Base-by-base conservation (phyloP, 2,888 invertebrate species). In the Galeopsomyia nigrocyanea region DNA sequence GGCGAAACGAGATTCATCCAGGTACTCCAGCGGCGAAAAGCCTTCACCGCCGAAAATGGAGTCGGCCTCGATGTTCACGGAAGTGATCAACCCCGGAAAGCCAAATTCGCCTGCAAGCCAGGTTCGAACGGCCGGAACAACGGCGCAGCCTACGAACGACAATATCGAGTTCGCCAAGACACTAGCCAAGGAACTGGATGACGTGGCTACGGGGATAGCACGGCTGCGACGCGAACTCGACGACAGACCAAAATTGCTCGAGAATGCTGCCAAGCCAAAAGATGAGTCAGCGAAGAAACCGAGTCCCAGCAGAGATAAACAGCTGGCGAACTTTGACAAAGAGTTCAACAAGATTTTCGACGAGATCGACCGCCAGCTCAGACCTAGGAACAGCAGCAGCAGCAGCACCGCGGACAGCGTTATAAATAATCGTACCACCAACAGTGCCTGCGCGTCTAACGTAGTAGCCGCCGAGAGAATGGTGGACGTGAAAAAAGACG, bases 331-430 rank as follows among this genome's bases (percentile, higher is more conserved):
- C 3, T 78, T 79, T 19, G 77, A 77, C 22, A 79, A 78, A n/a
- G 83, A 84, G 66, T 84, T 85, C 74, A 80, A 79, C 9, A 78
- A 80, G 26, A 83, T 86, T 47, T 83, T 85, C 73, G 79, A 82
- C 10, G 82, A 84, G 67, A 84, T 85, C 39, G 83, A 85, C 60
- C 79, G 79, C 51, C 80, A 82, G 67, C 62, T 75, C 0, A 65
- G 78, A 26, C 75, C 77, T 17, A 58, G 31, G 46, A 17, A 47
- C 3, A 21, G 16, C 17, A 49, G 21, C 22, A 17, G 19, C 3
- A 21, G 16, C 17, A 49, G 21, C 22, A n/a, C 9, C 5, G n/a
- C 7, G 14, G 17, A 3, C 13, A 39, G 13, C 39, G 39, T 10
- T 39, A 39, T 10, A 39, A 39, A 39, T 55, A 21, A 14, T 55